Percentiles rank a stretch among this genome's conserved stretches.
Conservation (phyloP, 1,140 invertebrate genomes). For the Varroa destructor region DNA sequence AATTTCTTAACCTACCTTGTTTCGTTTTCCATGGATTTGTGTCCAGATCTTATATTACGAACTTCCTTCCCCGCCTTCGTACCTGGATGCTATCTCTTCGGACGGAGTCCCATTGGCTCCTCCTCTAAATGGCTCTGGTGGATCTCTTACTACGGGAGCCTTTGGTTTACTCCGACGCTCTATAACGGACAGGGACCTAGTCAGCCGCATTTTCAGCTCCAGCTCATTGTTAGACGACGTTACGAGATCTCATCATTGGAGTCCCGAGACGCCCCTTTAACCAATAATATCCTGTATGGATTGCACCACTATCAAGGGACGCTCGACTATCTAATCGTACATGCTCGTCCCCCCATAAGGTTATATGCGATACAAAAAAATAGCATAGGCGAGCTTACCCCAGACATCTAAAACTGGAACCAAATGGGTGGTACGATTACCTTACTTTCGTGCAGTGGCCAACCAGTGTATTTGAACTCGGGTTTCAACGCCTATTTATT, state of each 20-base stretch:
- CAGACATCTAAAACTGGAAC: neutral
- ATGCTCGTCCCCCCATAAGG: neutral
- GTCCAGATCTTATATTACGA: conserved; percentile 6
- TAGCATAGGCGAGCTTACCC: neutral
- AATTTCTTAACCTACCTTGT: no score
- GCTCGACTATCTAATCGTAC: neutral
- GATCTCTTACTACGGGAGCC: neutral
- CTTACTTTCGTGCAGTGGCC: no score
- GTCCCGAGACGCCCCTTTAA: conserved; percentile 25
- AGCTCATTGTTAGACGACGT: neutral
- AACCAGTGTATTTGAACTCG: no score
- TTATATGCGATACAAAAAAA: neutral
- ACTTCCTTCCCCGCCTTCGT: conserved; percentile 18
- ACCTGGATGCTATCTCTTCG: conserved; percentile 16
- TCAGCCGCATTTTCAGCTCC: conserved; percentile 9
- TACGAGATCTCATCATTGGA: conserved; percentile 3
- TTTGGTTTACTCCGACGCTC: conserved; percentile 11
- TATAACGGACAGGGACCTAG: conserved; percentile 3
- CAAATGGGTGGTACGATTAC: neutral
- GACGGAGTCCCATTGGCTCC: conserved; percentile 6
- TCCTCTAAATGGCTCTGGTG: no score
- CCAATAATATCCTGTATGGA: conserved; percentile 9
- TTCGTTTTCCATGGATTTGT: no score
- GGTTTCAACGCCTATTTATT: no score
- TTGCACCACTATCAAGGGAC: neutral